Conservation (phyloP, 35 echinoderm and acorn worm species). For the Hemicentrotus pulcherrimus region DNA sequence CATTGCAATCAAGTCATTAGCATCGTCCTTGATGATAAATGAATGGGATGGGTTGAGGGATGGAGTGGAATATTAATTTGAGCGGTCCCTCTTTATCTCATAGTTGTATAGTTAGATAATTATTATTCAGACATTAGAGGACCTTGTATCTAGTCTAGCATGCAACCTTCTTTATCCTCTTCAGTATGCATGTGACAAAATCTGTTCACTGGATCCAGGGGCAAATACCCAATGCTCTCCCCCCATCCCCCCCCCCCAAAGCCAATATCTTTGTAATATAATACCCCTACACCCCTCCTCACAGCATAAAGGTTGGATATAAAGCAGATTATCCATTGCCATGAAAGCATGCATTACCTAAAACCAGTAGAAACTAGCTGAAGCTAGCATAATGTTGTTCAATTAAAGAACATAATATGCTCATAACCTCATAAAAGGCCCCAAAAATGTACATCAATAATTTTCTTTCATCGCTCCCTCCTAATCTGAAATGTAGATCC, state of each 20-base stretch:
- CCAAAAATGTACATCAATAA: not conserved
- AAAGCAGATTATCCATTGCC: not conserved
- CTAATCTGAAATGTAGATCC: not conserved
- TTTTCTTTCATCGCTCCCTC: not conserved
- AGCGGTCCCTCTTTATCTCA: not conserved
- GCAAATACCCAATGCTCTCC: not conserved
- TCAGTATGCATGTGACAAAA: no score
- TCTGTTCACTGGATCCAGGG: not conserved
- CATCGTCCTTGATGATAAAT: not conserved
- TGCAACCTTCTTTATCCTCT: not conserved
- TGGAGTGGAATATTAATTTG: not conserved
- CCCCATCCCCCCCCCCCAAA: not conserved
- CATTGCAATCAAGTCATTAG: not conserved
- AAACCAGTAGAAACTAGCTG: no score
- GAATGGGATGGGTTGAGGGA: not conserved
- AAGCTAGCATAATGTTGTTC: not conserved
- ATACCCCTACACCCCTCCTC: no score
- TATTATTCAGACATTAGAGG: not conserved
- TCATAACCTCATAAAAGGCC: not conserved
- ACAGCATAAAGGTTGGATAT: not conserved
- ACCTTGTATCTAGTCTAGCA: no score
- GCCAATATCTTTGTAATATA: no score
- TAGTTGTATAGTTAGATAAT: not conserved
- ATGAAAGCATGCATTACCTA: no score
- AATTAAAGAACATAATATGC: not conserved